Percentiles rank a stretch among this genome's conserved stretches.
phyloP scores from a whole-genome alignment of 1,140 invertebrate genomes.

The Aphelenchoides besseyi region DNA sequence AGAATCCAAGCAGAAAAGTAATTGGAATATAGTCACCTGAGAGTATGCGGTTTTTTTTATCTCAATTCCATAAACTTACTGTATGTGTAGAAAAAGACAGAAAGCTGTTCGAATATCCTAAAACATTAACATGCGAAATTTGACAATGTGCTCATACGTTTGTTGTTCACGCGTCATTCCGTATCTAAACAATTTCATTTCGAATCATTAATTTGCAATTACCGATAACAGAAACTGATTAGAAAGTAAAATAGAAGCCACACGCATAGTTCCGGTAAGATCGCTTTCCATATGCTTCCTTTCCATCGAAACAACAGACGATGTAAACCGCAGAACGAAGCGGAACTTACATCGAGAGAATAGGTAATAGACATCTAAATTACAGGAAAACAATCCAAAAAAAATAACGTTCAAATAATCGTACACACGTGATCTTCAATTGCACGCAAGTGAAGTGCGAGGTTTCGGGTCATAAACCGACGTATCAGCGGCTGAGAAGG shows the following conservation, averaged over 20 bases:
- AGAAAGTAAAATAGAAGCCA: constrained; percentile 47
- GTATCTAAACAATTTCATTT: constrained; percentile 4
- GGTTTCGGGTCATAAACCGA: not conserved
- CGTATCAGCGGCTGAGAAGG: not conserved
- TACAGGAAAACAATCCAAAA: no score
- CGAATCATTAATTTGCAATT: no score
- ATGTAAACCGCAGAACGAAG: constrained; percentile 56
- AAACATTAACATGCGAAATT: constrained; percentile 22
- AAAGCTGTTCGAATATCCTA: constrained; percentile 54
- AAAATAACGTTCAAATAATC: not conserved
- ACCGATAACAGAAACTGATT: constrained; percentile 51
- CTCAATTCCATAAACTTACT: constrained; percentile 6
- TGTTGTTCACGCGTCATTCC: constrained; percentile 50
- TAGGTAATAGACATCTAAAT: constrained; percentile 61
- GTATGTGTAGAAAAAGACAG: constrained; percentile 58
- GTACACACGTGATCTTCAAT: not conserved
- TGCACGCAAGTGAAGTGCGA: no score
- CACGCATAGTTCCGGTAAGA: constrained; percentile 58
- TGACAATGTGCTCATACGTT: constrained; percentile 42
- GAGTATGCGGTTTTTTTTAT: constrained; percentile 32
- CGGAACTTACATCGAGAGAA: constrained; percentile 59
- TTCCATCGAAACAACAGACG: constrained; percentile 68
- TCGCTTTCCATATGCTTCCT: constrained; percentile 62
- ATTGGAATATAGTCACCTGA: constrained; percentile 49
- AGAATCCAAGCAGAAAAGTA: constrained; percentile 61